Evolutionary conservation across 2,888 invertebrate genomes (phyloP), one percentile per base, ranked within the genome.

Genomic region (Brenthis daphne): DNA sequence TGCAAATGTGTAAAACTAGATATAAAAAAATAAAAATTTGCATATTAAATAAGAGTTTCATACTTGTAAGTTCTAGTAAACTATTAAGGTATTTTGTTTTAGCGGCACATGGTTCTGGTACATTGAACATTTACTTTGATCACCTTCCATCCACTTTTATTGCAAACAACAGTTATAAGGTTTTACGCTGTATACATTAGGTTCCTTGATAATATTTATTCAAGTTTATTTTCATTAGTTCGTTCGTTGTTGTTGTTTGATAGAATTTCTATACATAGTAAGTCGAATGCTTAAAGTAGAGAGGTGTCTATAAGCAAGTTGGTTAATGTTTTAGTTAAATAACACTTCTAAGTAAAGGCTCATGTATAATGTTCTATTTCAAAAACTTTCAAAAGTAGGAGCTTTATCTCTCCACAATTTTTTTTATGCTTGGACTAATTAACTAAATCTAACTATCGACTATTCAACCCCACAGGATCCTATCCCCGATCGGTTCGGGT

Each of bases 401-500:
- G 37, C 29, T 4, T 5, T 43, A 13, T 2, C 20, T 43, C 3
- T 12, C 11, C 11, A 2, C 11, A 53, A 53, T 14, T 53, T 53
- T 53, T 12, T 53, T 53, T 3, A 16, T 51, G 2, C 29, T 29
- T 29, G 29, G 29, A 29, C 12, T 54, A 12, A 12, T 16, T 16
- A 16, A 11, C 1, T 1, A 20, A 20, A 20, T 29, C 54, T 54
- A 54, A 58, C 2, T 37, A 37, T 2, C 11, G 1, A 37, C 8
- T 8, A 1, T 8, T 8, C 37, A 43, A 43, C 11, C 37, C 37
- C 11, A 75, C 88, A 93, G 92, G 72, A 87, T 89, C 77, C 80
- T 90, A 75, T 83, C 93, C 70, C 84, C 94, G 71, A 82, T 94
- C 88, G 82, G 90, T 66, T 85, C 94, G 77, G 83, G 87, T 78